Percentiles rank a stretch among this genome's conserved stretches.
These are phyloP conservation scores for Dreissena polymorpha DNA, from an alignment of 1,140 invertebrate genomes.

Conservation along the genomic window DNA sequence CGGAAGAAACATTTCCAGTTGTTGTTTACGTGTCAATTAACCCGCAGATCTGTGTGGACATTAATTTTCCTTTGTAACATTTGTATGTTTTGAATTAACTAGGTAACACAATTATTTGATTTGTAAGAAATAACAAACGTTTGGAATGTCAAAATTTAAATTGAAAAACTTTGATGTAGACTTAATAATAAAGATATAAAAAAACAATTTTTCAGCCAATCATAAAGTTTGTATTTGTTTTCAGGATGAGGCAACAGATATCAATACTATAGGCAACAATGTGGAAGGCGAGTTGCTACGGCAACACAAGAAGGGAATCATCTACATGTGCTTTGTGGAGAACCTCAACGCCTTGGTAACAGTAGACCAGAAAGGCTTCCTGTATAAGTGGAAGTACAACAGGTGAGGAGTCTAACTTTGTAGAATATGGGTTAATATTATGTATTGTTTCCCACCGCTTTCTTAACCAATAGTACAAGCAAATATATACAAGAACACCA, in stretches of 20 bases:
- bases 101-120: no score
- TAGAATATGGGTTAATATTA: neutral
- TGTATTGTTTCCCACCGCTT: neutral
- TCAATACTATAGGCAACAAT: conserved; percentile 61
- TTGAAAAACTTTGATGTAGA: no score
- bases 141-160: no score
- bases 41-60: no score
- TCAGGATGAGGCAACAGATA: conserved; percentile 49
- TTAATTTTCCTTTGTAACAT: no score
- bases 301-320: conserved; percentile 59
- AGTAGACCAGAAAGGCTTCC: conserved; percentile 66
- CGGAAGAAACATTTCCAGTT: no score
- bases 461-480: neutral
- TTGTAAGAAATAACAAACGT: no score
- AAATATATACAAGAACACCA: neutral
- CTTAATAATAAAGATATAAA: no score
- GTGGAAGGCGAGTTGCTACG: conserved; percentile 65
- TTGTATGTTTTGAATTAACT: no score
- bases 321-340: conserved; percentile 61
- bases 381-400: conserved; percentile 69
- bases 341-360: conserved; percentile 65
- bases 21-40: no score
- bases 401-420: conserved; percentile 39
- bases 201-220: no score
- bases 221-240: conserved; percentile 20